Conservation (phyloP, 2,797 vertebrate genomes). For the Chelon auratus region DNA sequence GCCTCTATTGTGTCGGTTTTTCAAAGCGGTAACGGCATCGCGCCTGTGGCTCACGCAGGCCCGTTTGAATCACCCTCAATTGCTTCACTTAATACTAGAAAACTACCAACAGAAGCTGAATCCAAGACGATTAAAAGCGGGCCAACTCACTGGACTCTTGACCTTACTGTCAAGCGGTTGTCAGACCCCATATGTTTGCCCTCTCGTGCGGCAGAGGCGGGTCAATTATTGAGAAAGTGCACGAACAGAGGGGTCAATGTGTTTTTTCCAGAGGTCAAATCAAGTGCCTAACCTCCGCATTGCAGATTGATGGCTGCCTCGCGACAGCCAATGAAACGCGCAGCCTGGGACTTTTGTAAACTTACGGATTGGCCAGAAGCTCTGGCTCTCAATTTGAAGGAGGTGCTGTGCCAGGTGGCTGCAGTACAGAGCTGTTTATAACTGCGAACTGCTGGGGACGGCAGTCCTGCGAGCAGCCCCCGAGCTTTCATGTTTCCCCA, state of each 20-base stretch:
- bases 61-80: slow-evolving; percentile 54
- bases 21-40: slow-evolving; percentile 55
- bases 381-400: slow-evolving; percentile 38
- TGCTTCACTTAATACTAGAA: slow-evolving; percentile 46
- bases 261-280: slow-evolving; percentile 59
- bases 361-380: slow-evolving; percentile 39
- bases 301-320: slow-evolving; percentile 62
- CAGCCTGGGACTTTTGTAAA: slow-evolving; percentile 58
- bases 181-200: slow-evolving; percentile 57
- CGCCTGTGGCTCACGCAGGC: slow-evolving; percentile 39
- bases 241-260: slow-evolving; percentile 55
- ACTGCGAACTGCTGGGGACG: slow-evolving; percentile 64
- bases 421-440: slow-evolving; percentile 71
- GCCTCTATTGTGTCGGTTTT: slow-evolving; percentile 69
- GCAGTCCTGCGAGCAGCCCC: slow-evolving; percentile 55
- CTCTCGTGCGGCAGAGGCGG: slow-evolving; percentile 36
- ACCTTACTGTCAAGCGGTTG: slow-evolving; percentile 70
- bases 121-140: slow-evolving; percentile 63
- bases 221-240: slow-evolving; percentile 69
- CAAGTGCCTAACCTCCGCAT: slow-evolving; percentile 55
- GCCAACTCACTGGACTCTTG: slow-evolving; percentile 67
- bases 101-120: slow-evolving; percentile 67
- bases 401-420: slow-evolving; percentile 72
- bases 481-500: slow-evolving; percentile 80
- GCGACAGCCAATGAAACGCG: slow-evolving; percentile 52